Evolutionary conservation across 2,888 invertebrate genomes (phyloP).

Genomic region (Drosophila rellima): DNA sequence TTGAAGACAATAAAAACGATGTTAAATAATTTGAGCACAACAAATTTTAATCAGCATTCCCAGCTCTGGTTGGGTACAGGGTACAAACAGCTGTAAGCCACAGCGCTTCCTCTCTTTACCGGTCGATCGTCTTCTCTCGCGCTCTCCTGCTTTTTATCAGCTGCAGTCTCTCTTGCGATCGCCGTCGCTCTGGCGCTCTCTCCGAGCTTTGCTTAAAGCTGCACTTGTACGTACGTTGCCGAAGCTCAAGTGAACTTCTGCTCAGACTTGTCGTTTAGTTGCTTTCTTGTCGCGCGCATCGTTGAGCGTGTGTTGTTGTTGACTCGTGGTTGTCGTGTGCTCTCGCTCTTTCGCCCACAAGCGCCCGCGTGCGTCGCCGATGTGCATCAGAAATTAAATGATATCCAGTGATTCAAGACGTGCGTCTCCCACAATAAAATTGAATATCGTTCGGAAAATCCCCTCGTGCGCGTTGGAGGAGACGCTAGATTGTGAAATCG

Average conservation of each 20-base stretch:
- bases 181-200: constrained; percentile 17
- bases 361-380: constrained; percentile 1
- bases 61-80: not conserved
- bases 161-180: not conserved
- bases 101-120: constrained; percentile 21
- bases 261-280: constrained; percentile 59
- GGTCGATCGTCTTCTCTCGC: constrained; percentile 9
- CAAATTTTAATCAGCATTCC: too few species aligned
- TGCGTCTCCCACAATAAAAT: constrained; percentile 47
- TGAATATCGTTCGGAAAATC: constrained; percentile 50
- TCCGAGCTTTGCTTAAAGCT: constrained; percentile 65
- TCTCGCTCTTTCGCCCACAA: constrained; percentile 21
- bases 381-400: constrained; percentile 45
- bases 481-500: constrained; percentile 41
- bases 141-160: not conserved
- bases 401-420: constrained; percentile 48
- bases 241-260: constrained; percentile 42
- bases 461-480: constrained; percentile 39
- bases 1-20: too few species aligned
- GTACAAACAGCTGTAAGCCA: constrained; percentile 46
- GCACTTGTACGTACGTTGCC: constrained; percentile 55
- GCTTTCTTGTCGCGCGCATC: constrained; percentile 59
- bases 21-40: too few species aligned
- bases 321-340: constrained; percentile 36
- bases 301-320: constrained; percentile 48